A percentile compares a stretch with the other conserved stretches of the same genome.
Conservation (phyloP, 1,140 invertebrate genomes). For the Elysia chlorotica region DNA sequence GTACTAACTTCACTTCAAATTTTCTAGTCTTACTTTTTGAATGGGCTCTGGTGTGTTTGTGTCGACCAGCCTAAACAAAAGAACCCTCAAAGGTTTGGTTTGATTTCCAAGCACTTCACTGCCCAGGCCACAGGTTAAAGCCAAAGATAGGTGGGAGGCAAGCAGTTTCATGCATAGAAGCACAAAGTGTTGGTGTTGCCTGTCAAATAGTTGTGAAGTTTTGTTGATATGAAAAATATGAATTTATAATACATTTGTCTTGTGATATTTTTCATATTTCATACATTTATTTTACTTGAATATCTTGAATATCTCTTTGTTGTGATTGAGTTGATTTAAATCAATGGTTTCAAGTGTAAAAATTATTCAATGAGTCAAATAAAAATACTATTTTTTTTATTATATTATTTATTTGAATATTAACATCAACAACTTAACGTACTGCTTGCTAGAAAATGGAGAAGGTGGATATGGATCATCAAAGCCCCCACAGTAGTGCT, state of each 20-base stretch:
- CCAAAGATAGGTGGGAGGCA: slow-evolving; percentile 69
- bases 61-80: slow-evolving; percentile 70
- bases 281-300: too few relatives aligned
- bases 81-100: slow-evolving; percentile 66
- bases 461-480: slow-evolving; percentile 52
- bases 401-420: neutral
- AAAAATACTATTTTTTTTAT: neutral
- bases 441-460: slow-evolving; percentile 63
- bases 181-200: slow-evolving; percentile 70
- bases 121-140: slow-evolving; percentile 64
- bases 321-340: too few relatives aligned
- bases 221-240: too few relatives aligned
- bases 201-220: too few relatives aligned
- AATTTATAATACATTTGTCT: too few relatives aligned
- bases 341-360: too few relatives aligned
- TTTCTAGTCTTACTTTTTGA: slow-evolving; percentile 59
- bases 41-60: slow-evolving; percentile 66
- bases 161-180: slow-evolving; percentile 68
- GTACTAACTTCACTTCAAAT: too few relatives aligned
- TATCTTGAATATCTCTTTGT: too few relatives aligned
- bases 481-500: slow-evolving; percentile 68
- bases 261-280: too few relatives aligned
- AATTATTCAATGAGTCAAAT: too few relatives aligned
- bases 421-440: slow-evolving; percentile 24
- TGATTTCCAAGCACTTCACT: slow-evolving; percentile 65